Evolutionary conservation across 2,113 vertebrate species (phyloP).

Genomic region (Chionodraco myersi): DNA sequence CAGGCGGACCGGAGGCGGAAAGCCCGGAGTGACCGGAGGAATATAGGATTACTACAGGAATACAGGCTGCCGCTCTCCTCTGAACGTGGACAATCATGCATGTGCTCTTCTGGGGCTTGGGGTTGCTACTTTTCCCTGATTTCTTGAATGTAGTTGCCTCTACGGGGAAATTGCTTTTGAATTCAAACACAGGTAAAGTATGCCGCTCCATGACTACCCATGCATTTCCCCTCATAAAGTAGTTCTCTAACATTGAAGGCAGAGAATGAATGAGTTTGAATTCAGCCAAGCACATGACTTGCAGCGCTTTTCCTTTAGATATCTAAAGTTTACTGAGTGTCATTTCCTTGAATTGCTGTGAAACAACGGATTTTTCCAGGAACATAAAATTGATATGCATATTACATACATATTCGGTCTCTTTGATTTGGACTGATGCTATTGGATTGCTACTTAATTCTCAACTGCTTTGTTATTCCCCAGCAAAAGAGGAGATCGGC

Average conservation of each 20-base stretch:
- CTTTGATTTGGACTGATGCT: slow-evolving; percentile 6
- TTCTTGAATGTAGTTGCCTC: slow-evolving; percentile 83
- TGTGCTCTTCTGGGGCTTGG: slow-evolving; percentile 93
- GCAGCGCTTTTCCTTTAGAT: slow-evolving; percentile 49
- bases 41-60: slow-evolving; percentile 65
- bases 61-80: slow-evolving; percentile 76
- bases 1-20: slow-evolving; percentile 69
- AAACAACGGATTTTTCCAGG: not conserved
- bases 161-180: slow-evolving; percentile 84
- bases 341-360: slow-evolving; percentile 22
- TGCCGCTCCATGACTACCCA: slow-evolving; percentile 33
- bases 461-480: slow-evolving; percentile 19
- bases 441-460: not conserved
- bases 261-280: slow-evolving; percentile 82
- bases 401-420: not conserved
- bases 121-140: slow-evolving; percentile 88
- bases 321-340: slow-evolving; percentile 38
- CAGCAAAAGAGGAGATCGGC: slow-evolving; percentile 87
- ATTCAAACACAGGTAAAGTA: slow-evolving; percentile 90
- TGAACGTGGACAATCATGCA: slow-evolving; percentile 92
- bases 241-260: slow-evolving; percentile 29
- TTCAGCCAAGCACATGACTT: slow-evolving; percentile 62
- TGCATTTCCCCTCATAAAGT: not conserved
- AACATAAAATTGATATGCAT: not conserved
- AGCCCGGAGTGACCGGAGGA: slow-evolving; percentile 69